Evolutionary conservation across 1,140 invertebrate species (phyloP).

Genomic region (Halesus radiatus): DNA sequence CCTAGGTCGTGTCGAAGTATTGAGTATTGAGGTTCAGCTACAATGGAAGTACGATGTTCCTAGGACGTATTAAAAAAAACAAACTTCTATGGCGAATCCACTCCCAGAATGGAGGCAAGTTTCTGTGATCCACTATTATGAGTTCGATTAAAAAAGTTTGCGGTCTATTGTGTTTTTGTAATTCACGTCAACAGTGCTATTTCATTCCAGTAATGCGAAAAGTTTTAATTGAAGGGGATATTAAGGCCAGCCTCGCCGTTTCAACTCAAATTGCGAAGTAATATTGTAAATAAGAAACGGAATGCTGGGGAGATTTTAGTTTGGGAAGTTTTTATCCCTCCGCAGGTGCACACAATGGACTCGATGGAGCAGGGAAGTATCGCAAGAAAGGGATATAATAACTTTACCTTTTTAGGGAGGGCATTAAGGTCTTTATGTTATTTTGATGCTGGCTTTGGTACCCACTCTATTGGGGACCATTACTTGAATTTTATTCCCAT

Average conservation of each 20-base stretch:
- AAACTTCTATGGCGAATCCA: background rate
- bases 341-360: constrained; percentile 15
- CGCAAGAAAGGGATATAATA: too few species aligned
- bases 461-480: too few species aligned
- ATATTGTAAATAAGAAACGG: constrained; percentile 34
- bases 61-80: constrained; percentile 7
- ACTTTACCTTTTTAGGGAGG: too few species aligned
- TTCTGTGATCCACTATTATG: constrained; percentile 41
- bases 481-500: too few species aligned
- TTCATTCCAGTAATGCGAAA: constrained; percentile 51
- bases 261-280: constrained; percentile 18
- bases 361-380: too few species aligned
- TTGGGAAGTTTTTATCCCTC: background rate
- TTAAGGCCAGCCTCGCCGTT: constrained; percentile 21
- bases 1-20: too few species aligned
- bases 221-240: constrained; percentile 54
- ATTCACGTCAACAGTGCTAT: constrained; percentile 47
- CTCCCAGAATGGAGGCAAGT: background rate
- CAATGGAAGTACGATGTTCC: background rate
- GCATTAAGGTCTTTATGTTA: too few species aligned
- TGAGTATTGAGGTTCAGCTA: too few species aligned
- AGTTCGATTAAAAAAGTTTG: constrained; percentile 54
- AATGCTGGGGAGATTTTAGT: constrained; percentile 18
- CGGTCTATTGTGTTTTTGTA: constrained; percentile 50
- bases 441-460: too few species aligned